Evolutionary conservation across 1,140 invertebrate species (phyloP), one percentile per base, ranked within the genome.

Genomic region (Pantala flavescens): DNA sequence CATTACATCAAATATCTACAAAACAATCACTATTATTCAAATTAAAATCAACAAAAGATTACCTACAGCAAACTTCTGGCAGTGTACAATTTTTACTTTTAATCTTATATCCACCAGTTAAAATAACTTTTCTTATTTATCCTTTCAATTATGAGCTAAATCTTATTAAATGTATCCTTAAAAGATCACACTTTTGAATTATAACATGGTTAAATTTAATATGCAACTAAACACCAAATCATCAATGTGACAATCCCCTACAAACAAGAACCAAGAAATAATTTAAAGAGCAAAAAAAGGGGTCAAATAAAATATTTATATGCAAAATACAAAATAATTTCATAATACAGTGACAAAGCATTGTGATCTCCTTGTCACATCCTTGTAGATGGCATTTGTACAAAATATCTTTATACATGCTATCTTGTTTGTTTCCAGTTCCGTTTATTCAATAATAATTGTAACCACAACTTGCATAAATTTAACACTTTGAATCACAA

Each of bases 401-500:
- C 49, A 63, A 63, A 63, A 63, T 63, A 16, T 19, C 12, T 21
- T 63, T 63, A 63, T 16, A 16, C 49, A 63, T 63, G 28, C 28
- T 36, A 63, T 63, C n/a, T 63, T 63, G 49, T 63, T 63, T 63
- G 28, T 36, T 63, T 21, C 49, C 49, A 63, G n/a, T 63, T 63
- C 49, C 49, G 3, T 63, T 63, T 21, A 63, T 63, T 63, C 49
- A 63, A 63, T 63, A 63, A 63, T 63, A 63, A 63, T 63, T 63
- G n/a, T 63, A 63, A 63, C 49, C 49, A 63, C 49, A 63, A 63
- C 49, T 63, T 63, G 49, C 49, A 63, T 21, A 63, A 63, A 63
- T 16, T 63, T 21, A 63, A 63, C 49, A 63, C 49, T 63, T 63
- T 63, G 28, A 63, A 63, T 63, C 49, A 63, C 49, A 63, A 63